Conservation (phyloP, 2,888 invertebrate species). For the Electrophaes corylata region DNA sequence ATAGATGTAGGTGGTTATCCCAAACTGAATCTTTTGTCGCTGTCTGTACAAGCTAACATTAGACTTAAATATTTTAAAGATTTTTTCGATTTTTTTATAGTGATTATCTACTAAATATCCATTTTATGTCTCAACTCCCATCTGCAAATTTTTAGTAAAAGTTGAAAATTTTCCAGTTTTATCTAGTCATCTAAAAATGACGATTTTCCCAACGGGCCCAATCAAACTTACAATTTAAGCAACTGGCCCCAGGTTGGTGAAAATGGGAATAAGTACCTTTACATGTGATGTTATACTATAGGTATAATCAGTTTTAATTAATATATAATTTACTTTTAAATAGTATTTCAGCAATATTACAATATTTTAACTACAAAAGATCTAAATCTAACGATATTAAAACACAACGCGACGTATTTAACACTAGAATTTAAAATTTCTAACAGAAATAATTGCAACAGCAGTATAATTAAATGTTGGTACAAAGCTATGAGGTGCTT, state of each 20-base stretch:
- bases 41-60: neutral
- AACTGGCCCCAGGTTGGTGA: neutral
- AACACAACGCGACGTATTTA: conserved; percentile 12
- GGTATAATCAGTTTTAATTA: neutral
- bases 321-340: neutral
- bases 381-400: conserved; percentile 5
- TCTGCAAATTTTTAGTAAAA: neutral
- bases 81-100: too few species aligned
- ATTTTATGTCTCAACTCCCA: neutral
- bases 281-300: neutral
- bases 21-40: neutral
- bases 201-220: too few species aligned
- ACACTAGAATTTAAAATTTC: conserved; percentile 35
- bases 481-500: conserved; percentile 21
- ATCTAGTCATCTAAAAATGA: neutral
- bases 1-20: too few species aligned
- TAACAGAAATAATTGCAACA: conserved; percentile 58
- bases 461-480: conserved; percentile 38
- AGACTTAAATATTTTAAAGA: neutral
- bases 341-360: conserved; percentile 6
- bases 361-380: conserved; percentile 26
- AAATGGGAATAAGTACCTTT: neutral
- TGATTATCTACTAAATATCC: neutral
- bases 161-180: neutral
- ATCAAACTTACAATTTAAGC: neutral